Conservation (phyloP, 2,888 invertebrate species). For the Cordylochernes scorpioides region DNA sequence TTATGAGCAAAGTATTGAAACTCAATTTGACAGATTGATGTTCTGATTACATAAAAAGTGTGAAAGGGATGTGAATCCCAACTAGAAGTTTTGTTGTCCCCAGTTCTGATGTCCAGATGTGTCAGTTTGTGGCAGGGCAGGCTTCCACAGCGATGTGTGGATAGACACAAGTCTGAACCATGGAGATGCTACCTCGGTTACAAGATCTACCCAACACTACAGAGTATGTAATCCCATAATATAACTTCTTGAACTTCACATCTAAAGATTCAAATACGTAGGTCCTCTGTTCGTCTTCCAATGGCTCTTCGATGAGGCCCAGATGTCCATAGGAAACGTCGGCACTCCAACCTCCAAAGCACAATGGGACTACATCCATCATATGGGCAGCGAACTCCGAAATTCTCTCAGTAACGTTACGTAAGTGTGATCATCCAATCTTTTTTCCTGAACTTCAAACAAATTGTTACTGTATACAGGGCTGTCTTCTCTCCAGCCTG, state of each 20-base stretch:
- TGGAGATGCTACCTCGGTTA: slow-evolving; percentile 86
- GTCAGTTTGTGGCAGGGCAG: too few relatives aligned
- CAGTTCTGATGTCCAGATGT: too few relatives aligned
- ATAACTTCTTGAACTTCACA: background rate
- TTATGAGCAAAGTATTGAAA: too few relatives aligned
- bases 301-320: slow-evolving; percentile 82
- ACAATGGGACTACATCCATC: slow-evolving; percentile 79
- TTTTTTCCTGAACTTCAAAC: background rate
- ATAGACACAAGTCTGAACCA: slow-evolving; percentile 39
- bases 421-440: slow-evolving; percentile 18
- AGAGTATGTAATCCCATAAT: slow-evolving; percentile 30
- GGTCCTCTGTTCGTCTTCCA: slow-evolving; percentile 78
- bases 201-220: slow-evolving; percentile 51
- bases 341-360: slow-evolving; percentile 60
- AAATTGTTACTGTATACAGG: slow-evolving; percentile 19
- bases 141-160: slow-evolving; percentile 45
- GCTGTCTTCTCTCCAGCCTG: slow-evolving; percentile 79
- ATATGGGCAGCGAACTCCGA: slow-evolving; percentile 56
- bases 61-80: too few relatives aligned
- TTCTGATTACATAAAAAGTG: too few relatives aligned
- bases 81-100: too few relatives aligned
- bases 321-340: slow-evolving; percentile 72
- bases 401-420: slow-evolving; percentile 55
- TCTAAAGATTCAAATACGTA: slow-evolving; percentile 17
- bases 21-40: too few relatives aligned